These are phyloP conservation scores for Hemiscyllium ocellatum DNA, from an alignment of 2,113 vertebrate genomes.

Conservation along the genomic window DNA sequence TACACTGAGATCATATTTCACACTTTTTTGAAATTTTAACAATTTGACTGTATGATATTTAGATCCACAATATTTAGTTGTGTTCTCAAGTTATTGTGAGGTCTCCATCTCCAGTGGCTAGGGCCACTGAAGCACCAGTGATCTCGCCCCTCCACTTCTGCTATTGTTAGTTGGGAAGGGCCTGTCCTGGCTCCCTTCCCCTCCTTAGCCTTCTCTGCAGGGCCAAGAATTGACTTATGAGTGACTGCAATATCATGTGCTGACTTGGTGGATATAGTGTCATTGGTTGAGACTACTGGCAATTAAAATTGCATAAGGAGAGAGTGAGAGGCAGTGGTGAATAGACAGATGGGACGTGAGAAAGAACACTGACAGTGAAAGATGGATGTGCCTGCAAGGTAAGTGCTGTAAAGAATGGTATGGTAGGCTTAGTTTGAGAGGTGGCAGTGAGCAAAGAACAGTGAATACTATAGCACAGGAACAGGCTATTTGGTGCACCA, in stretches of 20 bases:
- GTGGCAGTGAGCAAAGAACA: background rate
- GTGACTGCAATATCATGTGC: background rate
- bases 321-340: background rate
- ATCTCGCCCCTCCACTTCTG: background rate
- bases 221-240: background rate
- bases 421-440: background rate
- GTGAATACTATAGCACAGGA: too few relatives aligned
- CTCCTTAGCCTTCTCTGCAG: background rate
- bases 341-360: background rate
- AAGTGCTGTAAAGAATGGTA: background rate
- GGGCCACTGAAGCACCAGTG: background rate
- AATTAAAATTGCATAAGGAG: background rate
- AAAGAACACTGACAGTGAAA: background rate
- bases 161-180: background rate
- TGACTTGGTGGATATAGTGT: background rate
- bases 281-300: background rate
- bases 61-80: background rate
- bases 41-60: background rate
- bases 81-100: background rate
- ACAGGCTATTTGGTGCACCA: too few relatives aligned
- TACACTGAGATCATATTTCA: too few relatives aligned
- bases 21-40: background rate
- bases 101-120: background rate
- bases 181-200: background rate
- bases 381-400: background rate